These are phyloP conservation scores for Esox lucius DNA, from an alignment of 2,797 vertebrate species.

Conservation along the genomic window DNA sequence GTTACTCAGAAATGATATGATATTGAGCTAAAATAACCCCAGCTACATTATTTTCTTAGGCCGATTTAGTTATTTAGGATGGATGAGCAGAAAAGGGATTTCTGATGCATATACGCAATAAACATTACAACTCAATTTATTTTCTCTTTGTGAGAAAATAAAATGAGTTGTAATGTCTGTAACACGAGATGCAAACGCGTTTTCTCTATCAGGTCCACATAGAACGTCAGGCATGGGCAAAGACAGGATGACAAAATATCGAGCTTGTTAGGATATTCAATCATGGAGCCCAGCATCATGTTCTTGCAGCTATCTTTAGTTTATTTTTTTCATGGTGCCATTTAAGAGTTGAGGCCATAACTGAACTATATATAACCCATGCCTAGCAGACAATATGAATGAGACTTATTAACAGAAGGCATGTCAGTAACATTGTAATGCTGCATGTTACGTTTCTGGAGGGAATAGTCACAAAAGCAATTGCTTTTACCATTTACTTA, in stretches of 20 bases:
- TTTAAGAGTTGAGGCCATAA: not conserved
- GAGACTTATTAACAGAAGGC: not conserved
- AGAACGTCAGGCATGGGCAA: not conserved
- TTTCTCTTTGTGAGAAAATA: too few relatives aligned
- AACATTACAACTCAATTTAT: too few relatives aligned
- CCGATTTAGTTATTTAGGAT: too few relatives aligned
- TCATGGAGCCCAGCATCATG: too few relatives aligned
- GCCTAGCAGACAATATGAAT: not conserved
- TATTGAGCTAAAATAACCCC: too few relatives aligned
- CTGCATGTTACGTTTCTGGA: slow-evolving; percentile 1
- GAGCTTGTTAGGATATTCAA: not conserved
- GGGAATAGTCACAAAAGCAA: not conserved
- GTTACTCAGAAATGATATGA: too few relatives aligned
- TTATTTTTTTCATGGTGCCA: not conserved
- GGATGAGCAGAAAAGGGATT: too few relatives aligned
- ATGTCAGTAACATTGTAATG: slow-evolving; percentile 9
- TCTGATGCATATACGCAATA: too few relatives aligned
- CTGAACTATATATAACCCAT: not conserved
- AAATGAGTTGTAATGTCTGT: not conserved
- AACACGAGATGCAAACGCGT: too few relatives aligned
- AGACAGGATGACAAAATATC: not conserved
- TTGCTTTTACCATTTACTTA: not conserved
- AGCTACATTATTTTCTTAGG: too few relatives aligned
- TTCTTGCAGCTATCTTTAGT: too few relatives aligned
- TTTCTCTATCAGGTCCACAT: not conserved